Evolutionary conservation across 2,797 vertebrate genomes (phyloP).

Genomic region (Amblyopsis hoosieri): DNA sequence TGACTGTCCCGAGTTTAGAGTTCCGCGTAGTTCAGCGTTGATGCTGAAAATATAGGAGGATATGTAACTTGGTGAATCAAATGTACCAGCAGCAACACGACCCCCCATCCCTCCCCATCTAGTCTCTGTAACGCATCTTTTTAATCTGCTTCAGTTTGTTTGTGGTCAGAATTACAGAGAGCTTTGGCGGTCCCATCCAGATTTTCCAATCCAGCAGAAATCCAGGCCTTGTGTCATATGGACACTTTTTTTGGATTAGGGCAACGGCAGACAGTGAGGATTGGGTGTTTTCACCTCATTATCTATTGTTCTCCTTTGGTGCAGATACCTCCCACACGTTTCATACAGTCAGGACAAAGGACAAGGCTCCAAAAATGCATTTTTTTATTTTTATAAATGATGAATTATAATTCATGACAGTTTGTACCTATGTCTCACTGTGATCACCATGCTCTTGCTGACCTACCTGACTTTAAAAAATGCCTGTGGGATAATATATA

Average conservation of each 20-base stretch:
- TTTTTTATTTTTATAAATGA: background rate
- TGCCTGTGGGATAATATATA: conserved; percentile 71
- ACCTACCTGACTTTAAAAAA: conserved; percentile 58
- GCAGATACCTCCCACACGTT: conserved; percentile 26
- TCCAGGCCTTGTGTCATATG: conserved; percentile 75
- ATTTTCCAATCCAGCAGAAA: conserved; percentile 79
- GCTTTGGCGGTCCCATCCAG: conserved; percentile 68
- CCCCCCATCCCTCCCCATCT: conserved; percentile 22
- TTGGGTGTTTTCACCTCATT: conserved; percentile 24
- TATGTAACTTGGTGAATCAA: background rate
- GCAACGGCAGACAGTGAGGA: conserved; percentile 54
- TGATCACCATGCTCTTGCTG: conserved; percentile 34
- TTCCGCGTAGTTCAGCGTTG: conserved; percentile 24
- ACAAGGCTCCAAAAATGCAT: background rate
- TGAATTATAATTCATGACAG: conserved; percentile 10
- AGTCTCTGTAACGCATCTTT: conserved; percentile 35
- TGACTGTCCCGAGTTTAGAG: background rate
- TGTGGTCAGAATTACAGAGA: conserved; percentile 65
- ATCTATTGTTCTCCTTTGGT: conserved; percentile 27
- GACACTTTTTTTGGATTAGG: conserved; percentile 64
- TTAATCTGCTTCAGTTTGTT: conserved; percentile 59
- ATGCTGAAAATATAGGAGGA: background rate
- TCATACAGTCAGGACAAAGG: background rate
- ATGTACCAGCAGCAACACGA: conserved; percentile 11
- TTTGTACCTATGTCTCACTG: conserved; percentile 29